Percentiles rank a stretch among this genome's conserved stretches.
Evolutionary conservation across 30 jellyfish, hydroid and myxozoan genomes (phyloP).

Genomic region (Rhopilema esculentum): DNA sequence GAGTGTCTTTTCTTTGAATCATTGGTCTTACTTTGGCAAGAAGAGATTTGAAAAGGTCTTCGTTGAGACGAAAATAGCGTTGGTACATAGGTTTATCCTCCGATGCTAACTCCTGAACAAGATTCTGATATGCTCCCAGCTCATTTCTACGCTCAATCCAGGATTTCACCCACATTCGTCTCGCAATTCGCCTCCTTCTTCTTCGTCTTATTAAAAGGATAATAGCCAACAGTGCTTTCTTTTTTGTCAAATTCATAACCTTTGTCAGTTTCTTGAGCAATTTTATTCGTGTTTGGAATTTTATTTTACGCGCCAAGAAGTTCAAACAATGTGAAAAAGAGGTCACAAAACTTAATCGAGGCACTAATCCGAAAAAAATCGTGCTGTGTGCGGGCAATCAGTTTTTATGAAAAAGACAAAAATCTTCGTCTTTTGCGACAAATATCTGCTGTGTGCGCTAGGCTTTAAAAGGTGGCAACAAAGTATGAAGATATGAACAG

Average conservation of each 20-base stretch:
- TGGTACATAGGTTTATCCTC: conserved; percentile 2
- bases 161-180: conserved; percentile 4
- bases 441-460: neutral
- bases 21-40: too few relatives aligned
- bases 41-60: conserved; percentile 5
- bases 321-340: too few relatives aligned
- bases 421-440: neutral
- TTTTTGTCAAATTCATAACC: neutral
- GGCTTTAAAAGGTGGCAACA: neutral
- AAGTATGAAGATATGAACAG: too few relatives aligned
- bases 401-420: neutral
- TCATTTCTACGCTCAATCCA: neutral
- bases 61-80: conserved; percentile 2
- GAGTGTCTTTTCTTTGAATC: too few relatives aligned
- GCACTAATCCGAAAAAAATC: too few relatives aligned
- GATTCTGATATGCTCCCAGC: neutral
- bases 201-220: neutral
- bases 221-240: neutral
- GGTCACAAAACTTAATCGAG: neutral
- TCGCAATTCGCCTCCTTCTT: neutral
- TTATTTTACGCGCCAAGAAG: too few relatives aligned
- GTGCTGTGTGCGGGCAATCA: too few relatives aligned
- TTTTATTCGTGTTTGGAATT: too few relatives aligned
- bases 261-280: neutral
- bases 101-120: neutral